Conservation (phyloP, 2,113 vertebrate species). For the Ciconia maguari region DNA sequence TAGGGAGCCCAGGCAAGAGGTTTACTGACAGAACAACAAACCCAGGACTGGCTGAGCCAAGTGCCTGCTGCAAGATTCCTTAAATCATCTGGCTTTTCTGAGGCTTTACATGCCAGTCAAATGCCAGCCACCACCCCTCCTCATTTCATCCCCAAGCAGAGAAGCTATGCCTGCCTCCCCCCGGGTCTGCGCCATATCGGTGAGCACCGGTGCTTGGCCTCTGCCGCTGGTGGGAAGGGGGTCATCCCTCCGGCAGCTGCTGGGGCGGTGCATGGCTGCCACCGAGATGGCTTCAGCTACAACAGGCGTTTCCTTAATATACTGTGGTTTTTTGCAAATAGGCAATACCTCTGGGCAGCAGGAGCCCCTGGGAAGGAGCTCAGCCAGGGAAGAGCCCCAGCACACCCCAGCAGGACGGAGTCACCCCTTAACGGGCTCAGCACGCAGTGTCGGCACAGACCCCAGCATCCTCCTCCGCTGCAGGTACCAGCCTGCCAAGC, state of each 20-base stretch:
- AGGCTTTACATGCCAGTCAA: neutral
- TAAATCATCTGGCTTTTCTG: neutral
- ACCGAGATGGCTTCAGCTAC: neutral
- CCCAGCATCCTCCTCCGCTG: neutral
- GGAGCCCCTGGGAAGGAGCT: neutral
- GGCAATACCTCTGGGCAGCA: neutral
- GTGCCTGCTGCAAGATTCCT: neutral
- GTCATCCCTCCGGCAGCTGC: fast-evolving
- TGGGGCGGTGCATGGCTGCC: fast-evolving
- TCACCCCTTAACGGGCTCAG: neutral
- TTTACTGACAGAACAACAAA: neutral
- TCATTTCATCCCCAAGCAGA: neutral
- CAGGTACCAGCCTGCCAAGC: neutral
- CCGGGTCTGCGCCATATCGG: fast-evolving
- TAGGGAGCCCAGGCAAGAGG: neutral
- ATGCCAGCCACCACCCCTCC: neutral
- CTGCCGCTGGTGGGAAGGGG: neutral
- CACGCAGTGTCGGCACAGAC: neutral
- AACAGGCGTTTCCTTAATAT: fast-evolving
- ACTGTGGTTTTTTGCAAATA: neutral
- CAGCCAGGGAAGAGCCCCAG: neutral
- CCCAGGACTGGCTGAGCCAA: neutral
- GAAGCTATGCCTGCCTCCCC: neutral
- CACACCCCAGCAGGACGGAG: neutral
- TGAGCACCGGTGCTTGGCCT: neutral